phyloP scores from a whole-genome alignment of 1,140 invertebrate genomes.

The Drosophila virilis region DNA sequence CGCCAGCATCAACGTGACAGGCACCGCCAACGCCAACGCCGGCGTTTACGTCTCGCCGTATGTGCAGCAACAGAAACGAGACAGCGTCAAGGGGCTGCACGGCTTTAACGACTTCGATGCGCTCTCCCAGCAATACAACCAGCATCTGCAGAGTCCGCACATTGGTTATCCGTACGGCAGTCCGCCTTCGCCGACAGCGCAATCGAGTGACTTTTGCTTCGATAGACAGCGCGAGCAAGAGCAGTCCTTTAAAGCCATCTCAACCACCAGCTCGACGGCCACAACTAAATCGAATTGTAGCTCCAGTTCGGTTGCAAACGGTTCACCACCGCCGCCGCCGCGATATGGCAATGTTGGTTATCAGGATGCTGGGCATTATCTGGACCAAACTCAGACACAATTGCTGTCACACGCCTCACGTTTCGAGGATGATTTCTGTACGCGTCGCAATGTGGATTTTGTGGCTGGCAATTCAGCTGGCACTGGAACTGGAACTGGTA shows the following conservation, averaged over 20 bases:
- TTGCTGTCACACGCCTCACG: slow-evolving; percentile 49
- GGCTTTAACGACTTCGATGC: slow-evolving; percentile 82
- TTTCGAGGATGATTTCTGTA: slow-evolving; percentile 78
- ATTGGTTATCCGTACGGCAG: slow-evolving; percentile 80
- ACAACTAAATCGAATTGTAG: slow-evolving; percentile 61
- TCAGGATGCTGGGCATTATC: slow-evolving; percentile 21
- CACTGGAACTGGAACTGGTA: neutral
- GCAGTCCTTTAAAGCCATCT: slow-evolving; percentile 32
- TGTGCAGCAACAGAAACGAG: slow-evolving; percentile 77
- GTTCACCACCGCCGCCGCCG: slow-evolving; percentile 15
- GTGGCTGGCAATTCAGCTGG: slow-evolving; percentile 18
- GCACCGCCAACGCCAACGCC: neutral
- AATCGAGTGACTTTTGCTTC: slow-evolving; percentile 66
- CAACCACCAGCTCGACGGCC: slow-evolving; percentile 39
- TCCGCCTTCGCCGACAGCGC: slow-evolving; percentile 73
- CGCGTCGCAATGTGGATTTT: slow-evolving; percentile 56
- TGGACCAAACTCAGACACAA: slow-evolving; percentile 13
- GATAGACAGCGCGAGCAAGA: slow-evolving; percentile 30
- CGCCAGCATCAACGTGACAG: slow-evolving; percentile 1
- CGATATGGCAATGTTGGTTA: slow-evolving; percentile 49
- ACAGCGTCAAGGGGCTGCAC: slow-evolving; percentile 75
- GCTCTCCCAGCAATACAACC: slow-evolving; percentile 76
- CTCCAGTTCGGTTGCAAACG: slow-evolving; percentile 39
- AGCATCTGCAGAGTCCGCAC: slow-evolving; percentile 73
- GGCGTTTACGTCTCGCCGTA: slow-evolving; percentile 67